A percentile compares a stretch with the other conserved stretches of the same genome.
phyloP scores from a whole-genome alignment of 2,113 vertebrate genomes.

The Zosterops lateralis region DNA sequence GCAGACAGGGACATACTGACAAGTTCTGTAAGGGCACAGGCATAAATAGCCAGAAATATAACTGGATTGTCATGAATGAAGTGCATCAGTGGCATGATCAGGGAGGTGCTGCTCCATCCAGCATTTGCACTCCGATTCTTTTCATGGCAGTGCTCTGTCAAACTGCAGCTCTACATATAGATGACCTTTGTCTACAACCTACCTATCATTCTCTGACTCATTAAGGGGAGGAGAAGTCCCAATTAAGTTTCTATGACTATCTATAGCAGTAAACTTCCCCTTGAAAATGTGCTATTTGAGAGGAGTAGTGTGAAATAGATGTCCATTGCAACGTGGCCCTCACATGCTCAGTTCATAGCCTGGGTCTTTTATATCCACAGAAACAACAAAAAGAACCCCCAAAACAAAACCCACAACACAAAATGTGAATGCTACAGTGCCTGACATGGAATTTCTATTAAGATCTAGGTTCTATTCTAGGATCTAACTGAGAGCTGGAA shows the following conservation, averaged over 20 bases:
- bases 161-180: not conserved
- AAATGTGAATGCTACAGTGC: not conserved
- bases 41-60: conserved; percentile 16
- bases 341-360: not conserved
- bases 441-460: not conserved
- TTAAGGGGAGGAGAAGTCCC: not conserved
- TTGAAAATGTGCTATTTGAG: not conserved
- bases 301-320: not conserved
- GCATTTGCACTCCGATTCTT: not conserved
- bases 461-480: not conserved
- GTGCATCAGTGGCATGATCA: not conserved
- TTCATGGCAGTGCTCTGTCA: not conserved
- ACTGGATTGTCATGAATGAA: not conserved
- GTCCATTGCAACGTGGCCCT: not conserved
- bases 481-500: not conserved
- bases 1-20: conserved; percentile 32
- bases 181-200: not conserved
- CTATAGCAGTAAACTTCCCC: not conserved
- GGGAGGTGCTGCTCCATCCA: not conserved
- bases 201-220: not conserved
- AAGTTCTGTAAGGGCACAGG: not conserved
- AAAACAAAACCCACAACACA: not conserved
- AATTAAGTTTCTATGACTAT: not conserved
- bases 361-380: not conserved
- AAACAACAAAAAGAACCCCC: fast-evolving